phyloP scores from a whole-genome alignment of 2,113 vertebrate genomes.

The Egretta garzetta region DNA sequence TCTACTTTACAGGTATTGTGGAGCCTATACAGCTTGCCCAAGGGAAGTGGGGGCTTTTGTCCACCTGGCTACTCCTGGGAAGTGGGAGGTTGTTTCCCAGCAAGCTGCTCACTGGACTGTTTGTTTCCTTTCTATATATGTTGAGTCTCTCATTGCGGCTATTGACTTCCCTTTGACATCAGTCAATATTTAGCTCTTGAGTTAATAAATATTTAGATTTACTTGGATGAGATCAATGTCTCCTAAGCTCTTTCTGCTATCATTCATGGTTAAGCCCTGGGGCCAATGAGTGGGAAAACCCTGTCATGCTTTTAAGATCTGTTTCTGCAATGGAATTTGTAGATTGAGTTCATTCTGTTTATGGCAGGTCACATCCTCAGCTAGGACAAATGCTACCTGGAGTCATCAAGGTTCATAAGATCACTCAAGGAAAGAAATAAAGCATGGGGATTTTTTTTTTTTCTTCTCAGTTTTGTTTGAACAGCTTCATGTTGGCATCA shows the following conservation, averaged over 20 bases:
- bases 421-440: background rate
- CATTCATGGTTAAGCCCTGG: background rate
- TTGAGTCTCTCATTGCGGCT: background rate
- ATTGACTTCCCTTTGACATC: background rate
- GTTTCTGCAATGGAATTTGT: background rate
- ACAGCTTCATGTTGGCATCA: background rate
- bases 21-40: background rate
- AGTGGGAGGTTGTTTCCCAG: background rate
- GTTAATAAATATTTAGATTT: constrained; percentile 18
- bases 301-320: background rate
- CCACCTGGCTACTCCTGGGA: background rate
- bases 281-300: background rate
- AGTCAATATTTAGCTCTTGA: constrained; percentile 31
- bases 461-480: background rate
- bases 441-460: background rate
- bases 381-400: background rate
- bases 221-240: background rate
- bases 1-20: background rate
- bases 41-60: background rate
- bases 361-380: background rate
- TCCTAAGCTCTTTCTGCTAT: background rate
- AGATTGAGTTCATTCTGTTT: background rate
- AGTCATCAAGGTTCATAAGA: background rate
- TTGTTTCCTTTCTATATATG: background rate
- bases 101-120: background rate